These are phyloP conservation scores for Platyura marginata DNA, from an alignment of 1,140 invertebrate species.

Conservation along the genomic window DNA sequence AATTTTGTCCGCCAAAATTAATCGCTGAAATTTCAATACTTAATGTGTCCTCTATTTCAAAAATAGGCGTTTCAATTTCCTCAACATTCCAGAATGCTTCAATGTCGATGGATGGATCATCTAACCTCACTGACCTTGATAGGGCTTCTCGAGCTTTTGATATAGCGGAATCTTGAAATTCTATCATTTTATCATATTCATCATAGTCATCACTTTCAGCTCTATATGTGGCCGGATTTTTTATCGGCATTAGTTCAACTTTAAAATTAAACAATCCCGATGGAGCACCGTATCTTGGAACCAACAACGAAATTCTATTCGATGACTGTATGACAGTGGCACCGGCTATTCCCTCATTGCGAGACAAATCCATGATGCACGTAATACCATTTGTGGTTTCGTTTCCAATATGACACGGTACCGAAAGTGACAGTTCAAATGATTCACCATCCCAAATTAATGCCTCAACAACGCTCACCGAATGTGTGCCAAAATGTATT, in stretches of 20 bases:
- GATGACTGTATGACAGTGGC: conserved; percentile 12
- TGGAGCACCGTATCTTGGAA: conserved; percentile 14
- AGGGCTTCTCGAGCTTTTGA: no score
- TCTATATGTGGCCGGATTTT: no score
- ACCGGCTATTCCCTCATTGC: conserved; percentile 15
- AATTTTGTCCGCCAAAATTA: no score
- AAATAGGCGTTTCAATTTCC: no score
- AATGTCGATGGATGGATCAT: no score
- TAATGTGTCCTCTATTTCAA: no score
- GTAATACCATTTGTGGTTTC: conserved; percentile 13
- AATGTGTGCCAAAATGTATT: conserved; percentile 23
- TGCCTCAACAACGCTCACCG: conserved; percentile 23
- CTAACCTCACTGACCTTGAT: no score
- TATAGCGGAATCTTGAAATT: no score
- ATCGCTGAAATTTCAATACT: no score
- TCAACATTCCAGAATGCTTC: no score
- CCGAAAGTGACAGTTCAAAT: conserved; percentile 26
- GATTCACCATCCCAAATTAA: conserved; percentile 27
- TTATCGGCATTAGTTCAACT: conserved; percentile 11
- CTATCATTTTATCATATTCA: no score
- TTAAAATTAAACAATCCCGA: conserved; percentile 16
- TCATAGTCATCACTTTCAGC: no score
- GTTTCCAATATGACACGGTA: conserved; percentile 20
- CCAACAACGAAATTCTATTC: conserved; percentile 15
- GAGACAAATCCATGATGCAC: conserved; percentile 23